Percentiles rank a stretch among this genome's conserved stretches.
phyloP scores from a whole-genome alignment of 1,140 invertebrate species.

The Sesamia nonagrioides region DNA sequence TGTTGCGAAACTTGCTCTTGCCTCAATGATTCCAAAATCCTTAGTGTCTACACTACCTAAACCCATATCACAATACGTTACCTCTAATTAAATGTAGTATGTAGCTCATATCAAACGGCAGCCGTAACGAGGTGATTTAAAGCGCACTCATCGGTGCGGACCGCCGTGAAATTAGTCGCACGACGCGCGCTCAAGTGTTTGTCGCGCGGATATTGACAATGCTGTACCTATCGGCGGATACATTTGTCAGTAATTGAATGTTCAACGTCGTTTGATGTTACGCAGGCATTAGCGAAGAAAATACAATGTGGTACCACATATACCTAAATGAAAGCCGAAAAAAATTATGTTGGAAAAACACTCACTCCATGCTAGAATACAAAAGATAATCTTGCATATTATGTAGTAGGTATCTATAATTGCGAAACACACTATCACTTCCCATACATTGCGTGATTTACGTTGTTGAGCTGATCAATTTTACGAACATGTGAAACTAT shows the following conservation, averaged over 20 bases:
- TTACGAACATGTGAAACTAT: too few species aligned
- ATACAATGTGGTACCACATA: too few species aligned
- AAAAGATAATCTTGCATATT: too few species aligned
- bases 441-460: too few species aligned
- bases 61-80: neutral
- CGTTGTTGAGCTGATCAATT: too few species aligned
- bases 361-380: too few species aligned
- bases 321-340: too few species aligned
- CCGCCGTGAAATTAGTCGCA: conserved; percentile 69
- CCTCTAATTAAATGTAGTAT: conserved; percentile 46
- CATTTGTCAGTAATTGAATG: conserved; percentile 25
- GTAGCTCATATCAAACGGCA: conserved; percentile 50
- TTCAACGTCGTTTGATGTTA: conserved; percentile 11
- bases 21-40: neutral
- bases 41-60: neutral
- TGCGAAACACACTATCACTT: too few species aligned
- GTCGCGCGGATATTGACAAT: conserved; percentile 35
- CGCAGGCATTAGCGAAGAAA: too few species aligned
- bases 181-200: conserved; percentile 63
- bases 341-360: too few species aligned
- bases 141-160: conserved; percentile 59
- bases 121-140: conserved; percentile 45
- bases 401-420: too few species aligned
- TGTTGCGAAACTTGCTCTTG: neutral
- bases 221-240: conserved; percentile 24